Percentiles rank a stretch among this genome's conserved stretches.
These are phyloP conservation scores for Pseudococcus jackbeardsleyi DNA, from an alignment of 2,888 invertebrate genomes.

Conservation along the genomic window DNA sequence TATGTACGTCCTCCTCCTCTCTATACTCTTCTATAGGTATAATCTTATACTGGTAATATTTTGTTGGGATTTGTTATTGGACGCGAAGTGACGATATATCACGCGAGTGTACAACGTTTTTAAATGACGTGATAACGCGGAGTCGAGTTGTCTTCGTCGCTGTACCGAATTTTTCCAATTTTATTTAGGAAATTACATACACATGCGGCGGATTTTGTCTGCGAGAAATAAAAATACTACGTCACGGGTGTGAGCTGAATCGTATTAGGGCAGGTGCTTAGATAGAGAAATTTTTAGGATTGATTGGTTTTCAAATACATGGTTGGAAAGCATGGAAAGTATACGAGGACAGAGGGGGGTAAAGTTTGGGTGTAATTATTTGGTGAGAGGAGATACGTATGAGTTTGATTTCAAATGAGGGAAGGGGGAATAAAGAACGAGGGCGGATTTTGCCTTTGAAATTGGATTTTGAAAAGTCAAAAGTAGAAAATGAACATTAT, in stretches of 20 bases:
- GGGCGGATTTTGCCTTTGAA: no score
- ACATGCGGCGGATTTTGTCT: background rate
- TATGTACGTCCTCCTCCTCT: background rate
- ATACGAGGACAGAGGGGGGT: background rate
- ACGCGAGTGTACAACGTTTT: conserved; percentile 1
- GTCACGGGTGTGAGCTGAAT: background rate
- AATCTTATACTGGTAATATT: conserved; percentile 10
- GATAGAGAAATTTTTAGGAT: background rate
- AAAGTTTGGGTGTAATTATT: background rate
- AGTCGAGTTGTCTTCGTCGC: background rate
- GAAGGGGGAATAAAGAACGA: no score
- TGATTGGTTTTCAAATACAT: background rate
- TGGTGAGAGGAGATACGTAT: no score
- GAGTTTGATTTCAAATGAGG: no score
- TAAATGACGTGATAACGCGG: conserved; percentile 7
- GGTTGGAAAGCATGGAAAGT: background rate
- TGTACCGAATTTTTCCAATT: background rate
- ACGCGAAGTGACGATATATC: conserved; percentile 3
- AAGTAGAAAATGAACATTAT: no score
- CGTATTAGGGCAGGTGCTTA: background rate
- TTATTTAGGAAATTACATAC: conserved; percentile 10
- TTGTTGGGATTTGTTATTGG: conserved; percentile 10
- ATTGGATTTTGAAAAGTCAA: no score
- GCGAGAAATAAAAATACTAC: background rate
- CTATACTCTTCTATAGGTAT: background rate